These are phyloP conservation scores for Saccopteryx bilineata DNA, from an alignment of 2,113 vertebrate species.

Conservation along the genomic window DNA sequence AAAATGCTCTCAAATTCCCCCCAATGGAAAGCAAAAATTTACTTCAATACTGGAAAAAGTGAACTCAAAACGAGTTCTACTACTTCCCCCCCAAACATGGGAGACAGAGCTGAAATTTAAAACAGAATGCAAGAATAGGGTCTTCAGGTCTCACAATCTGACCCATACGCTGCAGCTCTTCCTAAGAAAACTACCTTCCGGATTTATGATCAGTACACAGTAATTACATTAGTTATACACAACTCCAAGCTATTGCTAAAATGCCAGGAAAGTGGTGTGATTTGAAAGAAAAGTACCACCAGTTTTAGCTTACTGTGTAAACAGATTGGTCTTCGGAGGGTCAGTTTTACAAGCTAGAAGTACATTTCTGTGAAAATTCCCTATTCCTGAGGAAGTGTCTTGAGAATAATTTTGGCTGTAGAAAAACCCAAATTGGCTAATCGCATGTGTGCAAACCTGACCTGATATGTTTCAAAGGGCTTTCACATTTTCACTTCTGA, in stretches of 20 bases:
- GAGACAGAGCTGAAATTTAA: not conserved
- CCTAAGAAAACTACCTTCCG: slow-evolving; percentile 15
- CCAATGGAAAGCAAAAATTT: not conserved
- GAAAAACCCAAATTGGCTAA: not conserved
- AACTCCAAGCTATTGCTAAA: slow-evolving; percentile 23
- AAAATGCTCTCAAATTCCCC: not conserved
- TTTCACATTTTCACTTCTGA: not conserved
- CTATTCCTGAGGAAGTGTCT: not conserved
- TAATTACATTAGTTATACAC: not conserved
- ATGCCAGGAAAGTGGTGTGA: slow-evolving; percentile 6
- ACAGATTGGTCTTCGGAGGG: not conserved
- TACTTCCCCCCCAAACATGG: not conserved
- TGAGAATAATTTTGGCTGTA: not conserved
- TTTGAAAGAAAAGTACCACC: not conserved
- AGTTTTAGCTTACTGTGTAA: not conserved
- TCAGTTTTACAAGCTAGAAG: slow-evolving; percentile 15
- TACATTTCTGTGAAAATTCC: slow-evolving; percentile 14
- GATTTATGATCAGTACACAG: not conserved
- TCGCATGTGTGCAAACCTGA: not conserved
- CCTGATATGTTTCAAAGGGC: not conserved
- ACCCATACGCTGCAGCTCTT: not conserved
- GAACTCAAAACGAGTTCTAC: slow-evolving; percentile 7
- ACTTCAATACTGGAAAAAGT: not conserved
- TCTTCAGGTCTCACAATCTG: not conserved
- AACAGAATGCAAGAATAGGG: not conserved